A percentile compares a stretch with the other conserved stretches of the same genome.
These are phyloP conservation scores for Melanotaenia trifasciata DNA, from an alignment of 2,797 vertebrate genomes.

Conservation along the genomic window DNA sequence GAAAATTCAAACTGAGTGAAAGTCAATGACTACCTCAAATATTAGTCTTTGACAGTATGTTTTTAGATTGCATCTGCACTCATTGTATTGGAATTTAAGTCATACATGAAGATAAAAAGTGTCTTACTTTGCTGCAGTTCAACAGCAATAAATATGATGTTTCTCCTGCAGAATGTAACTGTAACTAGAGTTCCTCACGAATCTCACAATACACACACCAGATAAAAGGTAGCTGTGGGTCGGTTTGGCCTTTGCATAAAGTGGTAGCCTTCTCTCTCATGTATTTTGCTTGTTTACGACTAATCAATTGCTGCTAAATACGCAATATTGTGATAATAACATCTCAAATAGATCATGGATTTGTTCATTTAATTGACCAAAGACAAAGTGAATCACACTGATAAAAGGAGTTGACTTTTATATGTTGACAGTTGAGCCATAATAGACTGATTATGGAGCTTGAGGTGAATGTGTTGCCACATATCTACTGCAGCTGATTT, in stretches of 20 bases:
- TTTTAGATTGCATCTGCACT: background rate
- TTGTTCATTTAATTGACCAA: background rate
- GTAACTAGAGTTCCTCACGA: background rate
- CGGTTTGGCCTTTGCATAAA: background rate
- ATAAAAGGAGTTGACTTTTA: background rate
- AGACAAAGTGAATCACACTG: too few species aligned
- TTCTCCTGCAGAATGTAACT: background rate
- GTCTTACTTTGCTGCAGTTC: background rate
- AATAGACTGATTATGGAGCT: background rate
- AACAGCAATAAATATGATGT: background rate
- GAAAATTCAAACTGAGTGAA: background rate
- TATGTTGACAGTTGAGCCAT: background rate
- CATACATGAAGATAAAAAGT: background rate
- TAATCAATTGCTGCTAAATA: background rate
- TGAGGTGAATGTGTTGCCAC: background rate
- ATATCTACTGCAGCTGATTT: background rate
- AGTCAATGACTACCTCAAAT: too few species aligned
- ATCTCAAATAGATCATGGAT: background rate
- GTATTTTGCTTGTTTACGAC: background rate
- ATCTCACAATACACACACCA: background rate
- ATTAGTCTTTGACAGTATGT: background rate
- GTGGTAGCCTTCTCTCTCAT: background rate
- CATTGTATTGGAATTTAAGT: background rate
- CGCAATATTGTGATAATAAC: background rate
- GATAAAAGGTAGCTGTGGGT: background rate